These are phyloP conservation scores for Sinocyclocheilus anophthalmus DNA, from an alignment of 2,113 vertebrate species.

Conservation along the genomic window DNA sequence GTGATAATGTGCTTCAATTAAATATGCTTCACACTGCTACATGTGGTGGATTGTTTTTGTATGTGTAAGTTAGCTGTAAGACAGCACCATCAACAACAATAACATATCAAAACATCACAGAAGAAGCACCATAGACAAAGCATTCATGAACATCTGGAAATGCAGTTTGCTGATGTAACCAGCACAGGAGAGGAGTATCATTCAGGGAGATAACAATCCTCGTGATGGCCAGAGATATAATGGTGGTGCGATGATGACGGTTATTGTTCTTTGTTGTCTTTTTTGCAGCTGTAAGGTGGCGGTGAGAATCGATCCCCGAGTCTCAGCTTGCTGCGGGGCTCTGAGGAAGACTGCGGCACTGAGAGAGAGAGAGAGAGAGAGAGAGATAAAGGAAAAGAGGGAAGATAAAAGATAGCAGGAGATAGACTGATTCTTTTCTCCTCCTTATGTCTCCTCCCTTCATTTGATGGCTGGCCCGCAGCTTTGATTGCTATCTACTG, in stretches of 20 bases:
- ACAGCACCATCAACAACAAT: slow-evolving; percentile 10
- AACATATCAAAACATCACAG: slow-evolving; percentile 41
- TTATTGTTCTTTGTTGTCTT: slow-evolving; percentile 79
- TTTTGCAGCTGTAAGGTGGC: slow-evolving; percentile 72
- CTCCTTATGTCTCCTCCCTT: slow-evolving; percentile 49
- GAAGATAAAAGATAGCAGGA: slow-evolving; percentile 43
- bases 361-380: slow-evolving; percentile 37
- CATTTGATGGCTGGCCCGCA: slow-evolving; percentile 65
- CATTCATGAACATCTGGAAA: slow-evolving; percentile 40
- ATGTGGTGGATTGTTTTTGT: slow-evolving; percentile 18
- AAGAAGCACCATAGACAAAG: not conserved
- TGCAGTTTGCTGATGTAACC: slow-evolving; percentile 30
- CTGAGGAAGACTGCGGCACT: slow-evolving; percentile 62
- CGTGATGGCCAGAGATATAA: slow-evolving; percentile 62
- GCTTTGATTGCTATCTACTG: slow-evolving; percentile 75
- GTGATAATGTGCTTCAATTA: too few relatives aligned
- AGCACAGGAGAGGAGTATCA: slow-evolving; percentile 7
- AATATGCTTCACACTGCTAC: not conserved
- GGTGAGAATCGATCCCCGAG: slow-evolving; percentile 74
- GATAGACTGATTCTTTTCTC: slow-evolving; percentile 43
- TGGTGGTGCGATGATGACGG: slow-evolving; percentile 68
- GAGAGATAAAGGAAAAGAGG: slow-evolving; percentile 26
- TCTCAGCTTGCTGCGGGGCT: slow-evolving; percentile 62
- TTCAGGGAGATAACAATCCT: slow-evolving; percentile 43
- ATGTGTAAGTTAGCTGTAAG: not conserved